phyloP scores from a whole-genome alignment of 2,888 invertebrate species.

The Acronicta alni region DNA sequence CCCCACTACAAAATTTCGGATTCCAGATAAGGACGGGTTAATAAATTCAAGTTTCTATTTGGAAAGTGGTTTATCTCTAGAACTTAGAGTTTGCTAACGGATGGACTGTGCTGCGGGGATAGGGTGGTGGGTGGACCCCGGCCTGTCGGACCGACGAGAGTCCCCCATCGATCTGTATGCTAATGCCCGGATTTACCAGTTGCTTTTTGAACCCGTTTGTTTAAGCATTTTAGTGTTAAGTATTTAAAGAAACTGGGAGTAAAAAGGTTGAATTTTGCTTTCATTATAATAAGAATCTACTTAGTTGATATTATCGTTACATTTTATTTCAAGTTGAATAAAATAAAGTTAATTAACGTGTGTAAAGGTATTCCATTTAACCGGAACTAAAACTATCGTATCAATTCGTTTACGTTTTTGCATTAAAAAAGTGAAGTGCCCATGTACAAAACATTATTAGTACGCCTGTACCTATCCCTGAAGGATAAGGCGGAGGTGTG shows the following conservation, averaged over 20 bases:
- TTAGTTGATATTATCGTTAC: too few species aligned
- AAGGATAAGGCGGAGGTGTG: too few species aligned
- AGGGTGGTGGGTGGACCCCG: slow-evolving; percentile 27
- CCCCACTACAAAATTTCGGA: not conserved
- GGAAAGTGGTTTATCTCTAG: slow-evolving; percentile 48
- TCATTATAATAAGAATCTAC: too few species aligned
- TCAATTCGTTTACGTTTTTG: too few species aligned
- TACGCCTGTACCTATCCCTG: too few species aligned
- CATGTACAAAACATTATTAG: too few species aligned
- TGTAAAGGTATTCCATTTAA: too few species aligned
- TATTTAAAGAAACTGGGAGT: slow-evolving; percentile 10
- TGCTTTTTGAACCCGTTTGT: slow-evolving; percentile 51
- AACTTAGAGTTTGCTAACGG: slow-evolving; percentile 50
- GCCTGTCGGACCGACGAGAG: slow-evolving; percentile 31
- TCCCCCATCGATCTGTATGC: slow-evolving; percentile 56
- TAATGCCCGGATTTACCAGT: slow-evolving; percentile 49
- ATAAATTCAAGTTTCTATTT: slow-evolving; percentile 51
- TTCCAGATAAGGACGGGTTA: slow-evolving; percentile 26
- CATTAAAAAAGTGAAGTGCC: too few species aligned
- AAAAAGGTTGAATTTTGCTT: not conserved
- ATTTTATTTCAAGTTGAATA: too few species aligned
- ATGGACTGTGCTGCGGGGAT: slow-evolving; percentile 33
- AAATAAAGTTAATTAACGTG: too few species aligned
- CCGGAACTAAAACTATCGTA: too few species aligned
- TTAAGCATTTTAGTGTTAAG: slow-evolving; percentile 37